Percentiles rank a stretch among this genome's conserved stretches.
Conservation (phyloP, 1,140 invertebrate species). For the Coptotermes formosanus region DNA sequence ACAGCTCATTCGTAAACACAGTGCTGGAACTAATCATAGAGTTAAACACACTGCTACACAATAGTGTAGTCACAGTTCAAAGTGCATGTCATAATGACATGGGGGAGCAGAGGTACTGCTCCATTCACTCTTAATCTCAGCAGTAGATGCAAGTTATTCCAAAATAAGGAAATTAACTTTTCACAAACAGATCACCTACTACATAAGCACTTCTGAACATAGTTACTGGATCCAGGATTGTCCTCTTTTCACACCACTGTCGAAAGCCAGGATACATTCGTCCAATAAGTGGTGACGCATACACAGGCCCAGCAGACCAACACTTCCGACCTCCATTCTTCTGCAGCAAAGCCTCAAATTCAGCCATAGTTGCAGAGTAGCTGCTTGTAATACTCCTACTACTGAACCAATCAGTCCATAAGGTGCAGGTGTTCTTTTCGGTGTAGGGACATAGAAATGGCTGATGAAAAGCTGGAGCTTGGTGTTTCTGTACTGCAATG, state of each 20-base stretch:
- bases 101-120: too few relatives aligned
- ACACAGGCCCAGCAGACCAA: constrained; percentile 33
- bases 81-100: too few relatives aligned
- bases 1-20: too few relatives aligned
- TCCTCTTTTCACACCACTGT: constrained; percentile 17
- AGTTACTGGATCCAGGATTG: constrained; percentile 18
- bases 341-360: constrained; percentile 32
- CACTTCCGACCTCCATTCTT: constrained; percentile 29
- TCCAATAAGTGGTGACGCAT: constrained; percentile 32
- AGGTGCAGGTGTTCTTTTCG: constrained; percentile 16
- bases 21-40: too few relatives aligned
- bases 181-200: constrained; percentile 27
- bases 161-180: neutral
- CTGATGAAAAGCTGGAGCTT: neutral
- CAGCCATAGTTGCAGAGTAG: constrained; percentile 30
- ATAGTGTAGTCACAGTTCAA: too few relatives aligned
- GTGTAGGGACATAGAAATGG: constrained; percentile 25
- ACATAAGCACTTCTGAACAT: constrained; percentile 33
- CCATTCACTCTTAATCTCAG: too few relatives aligned
- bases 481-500: constrained; percentile 29
- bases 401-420: constrained; percentile 34
- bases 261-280: constrained; percentile 32
- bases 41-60: too few relatives aligned
- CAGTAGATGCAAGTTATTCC: too few relatives aligned
- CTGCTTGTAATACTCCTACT: constrained; percentile 15